Evolutionary conservation across 2,888 invertebrate species (phyloP).

Genomic region (Thyatira batis): DNA sequence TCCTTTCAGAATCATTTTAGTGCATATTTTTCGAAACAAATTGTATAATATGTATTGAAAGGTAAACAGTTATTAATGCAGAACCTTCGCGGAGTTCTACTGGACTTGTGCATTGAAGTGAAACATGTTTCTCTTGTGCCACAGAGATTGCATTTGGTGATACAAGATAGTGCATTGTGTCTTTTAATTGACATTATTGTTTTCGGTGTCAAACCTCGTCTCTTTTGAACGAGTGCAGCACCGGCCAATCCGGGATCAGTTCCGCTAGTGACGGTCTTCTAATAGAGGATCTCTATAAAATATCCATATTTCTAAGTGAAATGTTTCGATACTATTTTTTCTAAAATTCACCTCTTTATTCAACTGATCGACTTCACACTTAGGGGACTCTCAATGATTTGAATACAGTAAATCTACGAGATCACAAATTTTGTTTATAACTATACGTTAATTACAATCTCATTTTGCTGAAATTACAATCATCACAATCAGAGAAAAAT

Average conservation of each 20-base stretch:
- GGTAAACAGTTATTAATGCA: constrained; percentile 32
- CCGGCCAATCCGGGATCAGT: constrained; percentile 98
- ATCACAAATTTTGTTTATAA: background rate
- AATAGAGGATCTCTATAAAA: constrained; percentile 80
- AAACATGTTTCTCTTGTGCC: constrained; percentile 56
- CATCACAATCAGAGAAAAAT: constrained; percentile 49
- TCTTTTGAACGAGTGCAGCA: constrained; percentile 90
- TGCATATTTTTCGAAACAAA: background rate
- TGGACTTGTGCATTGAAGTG: constrained; percentile 49
- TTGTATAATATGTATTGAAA: background rate
- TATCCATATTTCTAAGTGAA: constrained; percentile 67
- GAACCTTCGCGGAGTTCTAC: constrained; percentile 41
- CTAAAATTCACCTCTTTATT: background rate
- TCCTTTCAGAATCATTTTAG: no score
- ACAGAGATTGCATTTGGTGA: constrained; percentile 67
- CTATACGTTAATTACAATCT: constrained; percentile 27
- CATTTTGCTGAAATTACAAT: constrained; percentile 21
- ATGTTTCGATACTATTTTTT: constrained; percentile 6
- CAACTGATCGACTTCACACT: background rate
- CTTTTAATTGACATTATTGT: constrained; percentile 54
- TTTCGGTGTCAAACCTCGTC: constrained; percentile 90
- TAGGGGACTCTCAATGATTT: background rate
- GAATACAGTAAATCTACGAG: background rate
- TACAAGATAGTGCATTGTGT: constrained; percentile 75
- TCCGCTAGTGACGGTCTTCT: constrained; percentile 96